These are phyloP conservation scores for Eupeodes luniger DNA, from an alignment of 2,888 invertebrate genomes.

Conservation along the genomic window DNA sequence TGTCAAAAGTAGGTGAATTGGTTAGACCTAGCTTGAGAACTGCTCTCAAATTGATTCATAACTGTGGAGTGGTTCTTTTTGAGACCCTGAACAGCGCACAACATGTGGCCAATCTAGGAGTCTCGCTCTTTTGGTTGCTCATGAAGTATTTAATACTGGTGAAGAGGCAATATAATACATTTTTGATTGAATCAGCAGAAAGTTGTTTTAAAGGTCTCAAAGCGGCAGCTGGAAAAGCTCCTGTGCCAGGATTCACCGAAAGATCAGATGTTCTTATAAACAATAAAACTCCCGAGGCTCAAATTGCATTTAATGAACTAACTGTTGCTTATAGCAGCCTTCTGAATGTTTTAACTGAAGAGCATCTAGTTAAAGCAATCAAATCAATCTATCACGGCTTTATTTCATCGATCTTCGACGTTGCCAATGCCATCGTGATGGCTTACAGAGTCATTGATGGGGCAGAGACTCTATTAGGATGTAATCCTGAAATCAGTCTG, in stretches of 20 bases:
- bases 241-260: background rate
- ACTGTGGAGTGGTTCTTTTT: background rate
- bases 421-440: background rate
- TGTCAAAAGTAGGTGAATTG: slow-evolving; percentile 3
- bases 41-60: background rate
- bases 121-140: background rate
- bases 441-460: background rate
- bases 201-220: background rate
- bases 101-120: background rate
- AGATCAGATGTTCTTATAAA: background rate
- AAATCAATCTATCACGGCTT: background rate
- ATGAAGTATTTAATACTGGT: background rate
- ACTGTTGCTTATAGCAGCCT: background rate
- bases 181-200: background rate
- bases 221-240: background rate
- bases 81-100: background rate
- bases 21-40: background rate
- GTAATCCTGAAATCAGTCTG: background rate
- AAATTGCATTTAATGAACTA: background rate
- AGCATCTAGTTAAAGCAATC: background rate
- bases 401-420: background rate
- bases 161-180: background rate
- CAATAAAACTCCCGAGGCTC: background rate
- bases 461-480: background rate
- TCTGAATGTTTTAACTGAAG: background rate